Evolutionary conservation across 2,113 vertebrate genomes (phyloP).

Genomic region (Thermophis baileyi): DNA sequence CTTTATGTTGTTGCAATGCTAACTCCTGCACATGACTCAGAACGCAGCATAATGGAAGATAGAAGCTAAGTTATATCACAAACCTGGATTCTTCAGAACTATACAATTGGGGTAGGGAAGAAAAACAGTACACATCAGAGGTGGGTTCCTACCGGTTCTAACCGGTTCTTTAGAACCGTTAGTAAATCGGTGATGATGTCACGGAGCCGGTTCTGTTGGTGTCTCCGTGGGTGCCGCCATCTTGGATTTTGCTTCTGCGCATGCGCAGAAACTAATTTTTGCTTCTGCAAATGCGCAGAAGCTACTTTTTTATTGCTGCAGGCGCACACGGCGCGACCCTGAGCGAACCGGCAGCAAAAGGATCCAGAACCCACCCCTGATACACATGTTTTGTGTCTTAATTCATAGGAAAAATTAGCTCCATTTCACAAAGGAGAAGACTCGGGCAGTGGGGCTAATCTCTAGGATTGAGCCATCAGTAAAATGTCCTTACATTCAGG

Average conservation of each 20-base stretch:
- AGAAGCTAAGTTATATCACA: background rate
- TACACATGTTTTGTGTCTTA: background rate
- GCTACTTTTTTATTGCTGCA: no score
- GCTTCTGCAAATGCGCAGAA: no score
- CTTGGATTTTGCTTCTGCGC: no score
- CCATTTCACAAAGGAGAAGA: background rate
- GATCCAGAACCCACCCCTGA: no score
- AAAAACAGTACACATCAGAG: background rate
- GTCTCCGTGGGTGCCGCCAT: no score
- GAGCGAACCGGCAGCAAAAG: no score
- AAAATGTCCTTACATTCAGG: background rate
- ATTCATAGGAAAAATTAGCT: background rate
- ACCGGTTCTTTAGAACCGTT: no score
- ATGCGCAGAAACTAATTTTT: no score
- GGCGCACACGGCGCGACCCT: no score
- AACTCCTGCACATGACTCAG: background rate
- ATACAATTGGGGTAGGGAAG: background rate
- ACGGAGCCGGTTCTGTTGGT: no score
- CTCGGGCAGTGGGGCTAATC: background rate
- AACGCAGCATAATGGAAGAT: background rate
- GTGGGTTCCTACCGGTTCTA: no score
- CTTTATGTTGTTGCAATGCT: background rate
- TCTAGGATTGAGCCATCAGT: background rate
- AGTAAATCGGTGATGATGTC: no score
- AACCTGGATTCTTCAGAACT: background rate